Base-by-base conservation (phyloP, 2,888 invertebrate genomes). In the Candidula unifasciata region DNA sequence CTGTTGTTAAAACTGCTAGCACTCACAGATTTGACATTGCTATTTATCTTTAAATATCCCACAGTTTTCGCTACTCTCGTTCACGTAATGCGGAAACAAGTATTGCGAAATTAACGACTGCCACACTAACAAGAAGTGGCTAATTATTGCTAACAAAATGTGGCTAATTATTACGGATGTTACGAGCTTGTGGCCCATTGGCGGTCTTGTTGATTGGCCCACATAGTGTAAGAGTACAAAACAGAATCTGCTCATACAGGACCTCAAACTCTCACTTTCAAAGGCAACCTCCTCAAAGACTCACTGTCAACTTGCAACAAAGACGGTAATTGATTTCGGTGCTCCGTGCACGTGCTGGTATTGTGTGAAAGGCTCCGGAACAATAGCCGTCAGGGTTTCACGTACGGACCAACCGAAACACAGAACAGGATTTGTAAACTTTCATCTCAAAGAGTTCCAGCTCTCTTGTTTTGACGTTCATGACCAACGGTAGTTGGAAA, bases 321-420 rank as follows among this genome's bases (percentile, higher is more conserved):
- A 79, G 79, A 68, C 66, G 35, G 66, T 66, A 79, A 79, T 79
- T 79, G 79, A 79, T 79, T 79, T 79, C 79, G 79, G 44, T 64
- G 35, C 79, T 68, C 66, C 66, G 79, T 30, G 79, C 79, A 79
- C 79, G 79, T 79, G 79, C 27, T 66, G 30, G 66, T 68, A 27
- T 33, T 68, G 44, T 78, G 37, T 79, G 52, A 66, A n/a, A 27
- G 66, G 37, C 16, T 52, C 33, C 66, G 52, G 44, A 68, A 79
- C 79, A 79, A 79, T 52, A 68, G 52, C 30, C 27, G 68, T 24
- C 79, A 37, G 64, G 44, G 30, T n/a, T 30, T 13, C 27, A 33
- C 66, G 44, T 44, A 68, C 60, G 66, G 66, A 79, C 79, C 35
- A 30, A 35, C 44, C 13, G 35, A 44, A 44, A 44, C 44, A 44